These are phyloP conservation scores for Cydia pomonella DNA, from an alignment of 1,140 invertebrate species.

Conservation along the genomic window DNA sequence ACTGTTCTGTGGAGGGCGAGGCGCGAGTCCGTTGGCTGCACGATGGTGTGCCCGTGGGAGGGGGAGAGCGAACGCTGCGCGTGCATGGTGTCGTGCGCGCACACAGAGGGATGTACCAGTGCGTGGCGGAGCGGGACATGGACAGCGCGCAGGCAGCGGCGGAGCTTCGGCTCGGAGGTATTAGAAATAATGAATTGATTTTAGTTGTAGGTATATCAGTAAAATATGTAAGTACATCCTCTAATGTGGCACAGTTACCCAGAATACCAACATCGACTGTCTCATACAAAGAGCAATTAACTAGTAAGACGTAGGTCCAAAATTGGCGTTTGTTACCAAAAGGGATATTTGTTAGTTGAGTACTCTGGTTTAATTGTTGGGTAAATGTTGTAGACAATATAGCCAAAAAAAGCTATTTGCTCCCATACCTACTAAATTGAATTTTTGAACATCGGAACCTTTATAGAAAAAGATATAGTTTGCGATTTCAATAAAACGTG, in stretches of 20 bases:
- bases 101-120: constrained; percentile 93
- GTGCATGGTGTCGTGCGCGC: constrained; percentile 86
- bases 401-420: no score
- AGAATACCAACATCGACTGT: no score
- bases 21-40: constrained; percentile 88
- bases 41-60: constrained; percentile 85
- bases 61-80: constrained; percentile 78
- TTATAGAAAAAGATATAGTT: not conserved
- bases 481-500: not conserved
- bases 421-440: no score
- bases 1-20: constrained; percentile 88
- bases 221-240: no score
- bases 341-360: no score
- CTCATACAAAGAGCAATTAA: no score
- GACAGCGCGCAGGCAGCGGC: constrained; percentile 87
- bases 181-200: constrained; percentile 43
- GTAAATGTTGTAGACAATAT: no score
- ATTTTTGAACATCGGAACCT: not conserved
- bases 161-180: constrained; percentile 88
- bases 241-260: no score
- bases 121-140: constrained; percentile 86
- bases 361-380: no score
- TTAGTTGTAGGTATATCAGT: no score
- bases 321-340: no score
- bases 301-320: no score